phyloP scores from a whole-genome alignment of 2,113 vertebrate genomes.

The Narcine bancroftii region DNA sequence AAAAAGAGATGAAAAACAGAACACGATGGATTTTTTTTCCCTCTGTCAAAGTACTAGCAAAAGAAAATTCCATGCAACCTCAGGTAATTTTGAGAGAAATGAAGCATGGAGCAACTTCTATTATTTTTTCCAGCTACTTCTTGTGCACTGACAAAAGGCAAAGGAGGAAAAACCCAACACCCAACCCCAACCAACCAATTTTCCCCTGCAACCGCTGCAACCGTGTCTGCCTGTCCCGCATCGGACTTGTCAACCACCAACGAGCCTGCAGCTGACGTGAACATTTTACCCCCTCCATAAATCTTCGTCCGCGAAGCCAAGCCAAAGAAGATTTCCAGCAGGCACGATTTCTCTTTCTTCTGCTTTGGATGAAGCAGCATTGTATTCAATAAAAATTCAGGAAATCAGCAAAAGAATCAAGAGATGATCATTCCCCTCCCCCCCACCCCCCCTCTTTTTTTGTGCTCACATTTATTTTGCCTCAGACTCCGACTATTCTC shows the following conservation, averaged over 20 bases:
- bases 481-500: slow-evolving; percentile 1
- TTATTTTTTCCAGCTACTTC: not conserved
- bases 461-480: not conserved
- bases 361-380: too few relatives aligned
- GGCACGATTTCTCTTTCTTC: not conserved
- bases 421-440: not conserved
- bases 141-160: not conserved
- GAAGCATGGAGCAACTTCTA: not conserved
- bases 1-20: not conserved
- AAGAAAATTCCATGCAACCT: not conserved
- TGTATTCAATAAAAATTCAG: not conserved
- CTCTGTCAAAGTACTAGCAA: not conserved
- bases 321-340: not conserved
- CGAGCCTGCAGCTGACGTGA: too few relatives aligned
- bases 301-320: too few relatives aligned
- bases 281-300: too few relatives aligned
- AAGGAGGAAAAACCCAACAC: too few relatives aligned
- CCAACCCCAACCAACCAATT: too few relatives aligned
- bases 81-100: not conserved
- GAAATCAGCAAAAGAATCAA: not conserved
- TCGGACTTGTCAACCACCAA: too few relatives aligned
- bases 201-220: too few relatives aligned
- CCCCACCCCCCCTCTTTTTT: too few relatives aligned
- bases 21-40: not conserved
- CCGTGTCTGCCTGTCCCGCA: too few relatives aligned